Percentiles rank a stretch among this genome's conserved stretches.
Evolutionary conservation across 1,140 invertebrate species (phyloP).

Genomic region (Drosophila auraria): DNA sequence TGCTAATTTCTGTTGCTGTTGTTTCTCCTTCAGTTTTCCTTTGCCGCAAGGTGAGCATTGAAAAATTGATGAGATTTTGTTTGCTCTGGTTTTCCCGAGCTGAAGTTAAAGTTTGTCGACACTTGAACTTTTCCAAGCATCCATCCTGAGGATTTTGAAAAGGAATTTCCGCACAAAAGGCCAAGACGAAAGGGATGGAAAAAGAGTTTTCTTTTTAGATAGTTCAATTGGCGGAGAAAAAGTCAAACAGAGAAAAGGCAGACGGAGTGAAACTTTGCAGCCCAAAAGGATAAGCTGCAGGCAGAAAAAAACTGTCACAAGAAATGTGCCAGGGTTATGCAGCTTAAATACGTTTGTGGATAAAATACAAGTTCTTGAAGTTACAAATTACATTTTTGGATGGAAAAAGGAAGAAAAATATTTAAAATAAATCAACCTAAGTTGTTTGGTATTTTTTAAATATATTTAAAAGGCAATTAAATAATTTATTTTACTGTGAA

Average conservation of each 20-base stretch:
- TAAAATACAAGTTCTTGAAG: background rate
- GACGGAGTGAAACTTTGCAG: conserved; percentile 17
- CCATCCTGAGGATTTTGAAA: conserved; percentile 30
- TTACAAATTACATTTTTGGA: background rate
- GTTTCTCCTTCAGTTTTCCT: conserved; percentile 1
- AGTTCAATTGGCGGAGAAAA: conserved; percentile 43
- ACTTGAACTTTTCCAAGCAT: conserved; percentile 44
- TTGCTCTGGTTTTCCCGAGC: conserved; percentile 39
- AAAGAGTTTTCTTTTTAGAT: conserved; percentile 35
- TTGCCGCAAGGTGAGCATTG: conserved; percentile 59
- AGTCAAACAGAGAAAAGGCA: conserved; percentile 32
- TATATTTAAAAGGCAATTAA: too few relatives aligned
- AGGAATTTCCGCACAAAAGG: conserved; percentile 35
- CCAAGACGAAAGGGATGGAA: background rate
- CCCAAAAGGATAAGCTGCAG: conserved; percentile 4
- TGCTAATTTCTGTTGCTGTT: conserved; percentile 58
- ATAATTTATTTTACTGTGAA: too few relatives aligned
- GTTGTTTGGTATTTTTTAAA: too few relatives aligned
- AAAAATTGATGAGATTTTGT: conserved; percentile 78
- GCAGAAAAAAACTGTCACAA: conserved; percentile 26
- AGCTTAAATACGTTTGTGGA: conserved; percentile 2
- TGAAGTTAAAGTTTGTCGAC: conserved; percentile 46
- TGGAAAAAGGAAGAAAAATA: too few relatives aligned
- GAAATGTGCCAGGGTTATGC: conserved; percentile 9
- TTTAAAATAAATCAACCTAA: too few relatives aligned